These are phyloP conservation scores for Heliconius hortense DNA, from an alignment of 2,888 invertebrate species.

Conservation along the genomic window DNA sequence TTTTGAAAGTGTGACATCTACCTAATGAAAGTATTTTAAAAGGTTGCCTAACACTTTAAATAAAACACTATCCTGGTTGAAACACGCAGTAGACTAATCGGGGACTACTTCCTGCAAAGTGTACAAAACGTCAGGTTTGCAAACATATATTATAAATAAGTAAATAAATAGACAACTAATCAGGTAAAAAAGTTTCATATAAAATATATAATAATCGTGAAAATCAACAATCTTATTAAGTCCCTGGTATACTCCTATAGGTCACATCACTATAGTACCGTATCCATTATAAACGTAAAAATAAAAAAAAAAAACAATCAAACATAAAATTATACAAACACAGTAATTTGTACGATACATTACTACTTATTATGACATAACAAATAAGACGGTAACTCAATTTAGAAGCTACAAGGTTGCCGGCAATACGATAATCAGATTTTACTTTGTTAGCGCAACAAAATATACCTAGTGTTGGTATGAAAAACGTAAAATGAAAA, in stretches of 20 bases:
- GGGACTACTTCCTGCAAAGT: too few species aligned
- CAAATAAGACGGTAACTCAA: constrained; percentile 9
- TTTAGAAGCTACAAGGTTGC: constrained; percentile 22
- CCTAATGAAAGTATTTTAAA: too few species aligned
- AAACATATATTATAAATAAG: too few species aligned
- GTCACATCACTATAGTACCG: neutral
- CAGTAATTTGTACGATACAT: constrained; percentile 4
- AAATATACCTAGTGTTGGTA: constrained; percentile 6
- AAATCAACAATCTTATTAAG: too few species aligned
- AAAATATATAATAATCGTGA: too few species aligned
- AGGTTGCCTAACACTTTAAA: too few species aligned
- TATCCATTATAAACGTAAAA: neutral
- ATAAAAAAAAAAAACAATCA: neutral
- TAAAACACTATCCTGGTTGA: too few species aligned
- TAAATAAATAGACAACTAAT: too few species aligned
- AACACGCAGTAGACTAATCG: too few species aligned
- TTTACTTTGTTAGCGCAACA: constrained; percentile 13
- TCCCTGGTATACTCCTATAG: neutral
- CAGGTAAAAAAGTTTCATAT: too few species aligned
- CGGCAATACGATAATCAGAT: constrained; percentile 2
- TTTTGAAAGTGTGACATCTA: too few species aligned
- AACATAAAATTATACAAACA: neutral
- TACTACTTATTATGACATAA: constrained; percentile 11
- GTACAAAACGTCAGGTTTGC: too few species aligned
- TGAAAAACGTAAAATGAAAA: constrained; percentile 3